A percentile compares a stretch with the other conserved stretches of the same genome.
These are phyloP conservation scores for Pempheris klunzingeri DNA, from an alignment of 2,797 vertebrate genomes.

Conservation along the genomic window DNA sequence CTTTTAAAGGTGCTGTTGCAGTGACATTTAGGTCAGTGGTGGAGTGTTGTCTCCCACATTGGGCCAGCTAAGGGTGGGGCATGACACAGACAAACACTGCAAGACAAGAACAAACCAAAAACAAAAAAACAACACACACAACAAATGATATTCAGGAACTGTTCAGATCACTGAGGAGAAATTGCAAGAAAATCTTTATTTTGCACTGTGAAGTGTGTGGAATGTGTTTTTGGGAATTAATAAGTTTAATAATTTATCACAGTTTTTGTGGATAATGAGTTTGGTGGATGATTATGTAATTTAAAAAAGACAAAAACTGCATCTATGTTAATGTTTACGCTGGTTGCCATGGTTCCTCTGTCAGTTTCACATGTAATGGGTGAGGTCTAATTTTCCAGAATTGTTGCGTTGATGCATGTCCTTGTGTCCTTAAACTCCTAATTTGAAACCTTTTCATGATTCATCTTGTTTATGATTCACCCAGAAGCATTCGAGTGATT, in stretches of 20 bases:
- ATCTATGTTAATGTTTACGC: not conserved
- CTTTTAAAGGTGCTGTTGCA: no score
- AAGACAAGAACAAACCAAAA: not conserved
- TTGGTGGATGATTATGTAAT: not conserved
- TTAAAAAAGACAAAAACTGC: not conserved
- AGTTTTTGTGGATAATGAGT: not conserved
- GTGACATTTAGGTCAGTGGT: no score
- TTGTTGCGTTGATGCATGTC: not conserved
- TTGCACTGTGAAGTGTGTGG: not conserved
- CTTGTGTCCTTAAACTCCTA: not conserved
- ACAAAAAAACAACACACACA: not conserved
- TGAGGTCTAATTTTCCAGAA: not conserved
- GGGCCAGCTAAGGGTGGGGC: no score
- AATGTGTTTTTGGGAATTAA: not conserved
- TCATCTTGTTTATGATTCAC: conserved; percentile 15
- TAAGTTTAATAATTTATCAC: not conserved
- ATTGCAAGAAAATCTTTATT: not conserved
- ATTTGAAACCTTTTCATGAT: not conserved
- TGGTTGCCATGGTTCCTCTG: not conserved
- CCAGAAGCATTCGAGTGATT: not conserved
- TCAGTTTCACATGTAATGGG: not conserved
- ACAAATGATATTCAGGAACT: not conserved
- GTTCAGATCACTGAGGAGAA: not conserved
- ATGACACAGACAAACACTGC: not conserved
- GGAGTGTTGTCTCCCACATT: no score